These are phyloP conservation scores for Papio anubis DNA, from an alignment of 2,113 vertebrate species.

Conservation along the genomic window DNA sequence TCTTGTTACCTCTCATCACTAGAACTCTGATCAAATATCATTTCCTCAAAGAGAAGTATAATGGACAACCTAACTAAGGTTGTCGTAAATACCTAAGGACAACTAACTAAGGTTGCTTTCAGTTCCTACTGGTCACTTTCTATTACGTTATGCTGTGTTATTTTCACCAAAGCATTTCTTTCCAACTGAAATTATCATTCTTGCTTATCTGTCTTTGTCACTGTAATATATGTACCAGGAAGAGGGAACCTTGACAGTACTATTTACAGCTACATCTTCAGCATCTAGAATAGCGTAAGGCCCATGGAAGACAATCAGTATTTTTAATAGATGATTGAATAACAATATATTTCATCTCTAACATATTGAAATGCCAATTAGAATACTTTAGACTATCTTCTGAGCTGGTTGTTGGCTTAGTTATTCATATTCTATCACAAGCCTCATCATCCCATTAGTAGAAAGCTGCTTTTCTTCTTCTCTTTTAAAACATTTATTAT, in stretches of 20 bases:
- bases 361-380: neutral
- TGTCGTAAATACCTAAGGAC: neutral
- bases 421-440: neutral
- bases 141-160: neutral
- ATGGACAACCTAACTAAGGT: neutral
- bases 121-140: neutral
- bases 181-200: neutral
- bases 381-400: neutral
- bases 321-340: slow-evolving; percentile 1
- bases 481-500: no score
- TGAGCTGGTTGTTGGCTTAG: neutral
- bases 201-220: neutral
- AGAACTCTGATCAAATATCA: neutral
- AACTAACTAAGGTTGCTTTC: neutral
- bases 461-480: neutral
- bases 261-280: neutral
- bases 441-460: neutral
- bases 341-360: neutral
- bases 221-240: neutral
- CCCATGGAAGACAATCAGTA: neutral
- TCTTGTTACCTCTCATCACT: neutral
- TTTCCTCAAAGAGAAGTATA: neutral
- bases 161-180: slow-evolving; percentile 30
- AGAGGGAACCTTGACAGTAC: neutral
- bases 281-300: neutral